These are phyloP conservation scores for Altica lythri DNA, from an alignment of 2,888 invertebrate genomes.

Conservation along the genomic window DNA sequence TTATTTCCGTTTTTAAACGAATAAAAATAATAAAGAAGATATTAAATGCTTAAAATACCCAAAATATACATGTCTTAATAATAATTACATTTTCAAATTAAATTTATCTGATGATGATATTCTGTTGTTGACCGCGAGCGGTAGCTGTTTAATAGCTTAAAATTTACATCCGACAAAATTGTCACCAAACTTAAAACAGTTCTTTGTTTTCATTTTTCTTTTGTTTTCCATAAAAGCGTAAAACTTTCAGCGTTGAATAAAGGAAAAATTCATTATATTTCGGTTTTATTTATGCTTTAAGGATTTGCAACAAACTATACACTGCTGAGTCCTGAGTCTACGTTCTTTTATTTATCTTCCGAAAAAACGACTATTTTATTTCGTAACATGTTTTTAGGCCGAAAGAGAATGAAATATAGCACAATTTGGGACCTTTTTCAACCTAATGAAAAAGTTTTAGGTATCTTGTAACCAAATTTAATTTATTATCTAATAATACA, in stretches of 20 bases:
- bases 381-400: slow-evolving; percentile 16
- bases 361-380: slow-evolving; percentile 19
- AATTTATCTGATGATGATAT: too few relatives aligned
- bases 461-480: too few relatives aligned
- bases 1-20: too few relatives aligned
- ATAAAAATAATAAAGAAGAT: too few relatives aligned
- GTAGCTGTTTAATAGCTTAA: slow-evolving; percentile 6
- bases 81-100: too few relatives aligned
- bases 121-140: too few relatives aligned
- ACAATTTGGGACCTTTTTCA: slow-evolving; percentile 26
- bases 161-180: not conserved
- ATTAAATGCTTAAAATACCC: too few relatives aligned
- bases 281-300: slow-evolving; percentile 27
- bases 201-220: slow-evolving; percentile 24
- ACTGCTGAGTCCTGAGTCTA: slow-evolving; percentile 5
- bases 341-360: slow-evolving; percentile 21
- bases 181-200: slow-evolving; percentile 3
- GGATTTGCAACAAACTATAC: slow-evolving; percentile 27
- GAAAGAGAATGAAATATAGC: slow-evolving; percentile 25
- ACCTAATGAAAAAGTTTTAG: slow-evolving; percentile 25
- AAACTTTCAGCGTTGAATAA: slow-evolving; percentile 27
- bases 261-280: slow-evolving; percentile 32
- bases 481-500: too few relatives aligned
- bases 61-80: too few relatives aligned
- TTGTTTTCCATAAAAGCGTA: slow-evolving; percentile 26